phyloP scores from a whole-genome alignment of 2,113 vertebrate genomes.

The Castor canadensis region DNA sequence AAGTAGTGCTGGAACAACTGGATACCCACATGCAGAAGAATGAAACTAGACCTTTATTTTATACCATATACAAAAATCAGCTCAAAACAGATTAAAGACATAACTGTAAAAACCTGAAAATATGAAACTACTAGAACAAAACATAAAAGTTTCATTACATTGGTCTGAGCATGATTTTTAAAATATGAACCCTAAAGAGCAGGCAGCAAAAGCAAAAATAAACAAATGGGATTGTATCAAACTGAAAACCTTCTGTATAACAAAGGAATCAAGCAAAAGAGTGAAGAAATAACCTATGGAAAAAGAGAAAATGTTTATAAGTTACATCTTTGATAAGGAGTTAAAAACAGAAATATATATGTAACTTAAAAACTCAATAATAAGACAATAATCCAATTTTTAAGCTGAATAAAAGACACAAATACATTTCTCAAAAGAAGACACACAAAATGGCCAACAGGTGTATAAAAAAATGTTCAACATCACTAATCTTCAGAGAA shows the following conservation, averaged over 20 bases:
- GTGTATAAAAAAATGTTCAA: not conserved
- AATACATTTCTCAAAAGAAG: not conserved
- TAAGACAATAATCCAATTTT: not conserved
- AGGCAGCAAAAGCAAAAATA: not conserved
- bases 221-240: not conserved
- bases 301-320: not conserved
- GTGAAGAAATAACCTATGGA: not conserved
- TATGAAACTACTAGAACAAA: not conserved
- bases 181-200: not conserved
- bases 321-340: no score
- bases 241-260: not conserved
- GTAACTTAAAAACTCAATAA: not conserved
- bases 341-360: not conserved
- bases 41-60: not conserved
- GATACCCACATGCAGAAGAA: not conserved
- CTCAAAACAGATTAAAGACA: not conserved
- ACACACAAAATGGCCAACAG: not conserved
- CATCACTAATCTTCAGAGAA: not conserved
- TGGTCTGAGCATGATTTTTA: not conserved
- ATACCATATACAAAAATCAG: not conserved
- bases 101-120: not conserved
- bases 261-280: not conserved
- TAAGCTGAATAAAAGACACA: not conserved
- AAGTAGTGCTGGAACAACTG: not conserved
- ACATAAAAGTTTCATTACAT: not conserved